Conservation (phyloP, 2,113 vertebrate species). For the Felis catus region DNA sequence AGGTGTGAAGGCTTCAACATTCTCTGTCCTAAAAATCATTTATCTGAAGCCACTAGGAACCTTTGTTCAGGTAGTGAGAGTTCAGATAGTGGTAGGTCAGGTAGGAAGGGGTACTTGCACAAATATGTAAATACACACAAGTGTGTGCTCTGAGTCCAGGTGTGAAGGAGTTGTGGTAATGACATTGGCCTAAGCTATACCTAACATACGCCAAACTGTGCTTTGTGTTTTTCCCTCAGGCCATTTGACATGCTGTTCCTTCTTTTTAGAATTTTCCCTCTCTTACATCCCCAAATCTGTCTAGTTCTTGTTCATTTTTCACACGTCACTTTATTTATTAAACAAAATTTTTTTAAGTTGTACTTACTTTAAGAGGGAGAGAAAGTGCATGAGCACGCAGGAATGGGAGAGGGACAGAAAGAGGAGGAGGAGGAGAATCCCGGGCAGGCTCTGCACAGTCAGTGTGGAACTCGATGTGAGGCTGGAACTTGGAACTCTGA, state of each 20-base stretch:
- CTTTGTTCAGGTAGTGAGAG: not conserved
- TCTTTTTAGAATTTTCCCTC: not conserved
- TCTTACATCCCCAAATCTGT: not conserved
- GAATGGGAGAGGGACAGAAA: no score
- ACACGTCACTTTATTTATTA: not conserved
- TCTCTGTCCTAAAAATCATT: not conserved
- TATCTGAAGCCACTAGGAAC: not conserved
- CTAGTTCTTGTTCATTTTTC: not conserved
- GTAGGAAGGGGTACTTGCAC: not conserved
- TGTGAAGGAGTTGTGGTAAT: not conserved
- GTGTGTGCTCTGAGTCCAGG: not conserved
- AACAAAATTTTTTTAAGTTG: no score
- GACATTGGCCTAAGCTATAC: not conserved
- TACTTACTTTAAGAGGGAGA: no score
- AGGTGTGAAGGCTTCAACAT: not conserved
- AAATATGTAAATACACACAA: not conserved
- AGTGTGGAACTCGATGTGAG: no score
- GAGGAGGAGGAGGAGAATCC: no score
- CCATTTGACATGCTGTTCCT: not conserved
- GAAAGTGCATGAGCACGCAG: no score
- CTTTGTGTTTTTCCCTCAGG: not conserved
- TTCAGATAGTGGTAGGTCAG: not conserved
- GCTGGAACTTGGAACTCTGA: no score
- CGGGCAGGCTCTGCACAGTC: no score
- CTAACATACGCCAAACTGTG: not conserved